Percentiles rank a stretch among this genome's conserved stretches.
Conservation (phyloP, 2,888 invertebrate species). For the Mechanitis mazaeus region DNA sequence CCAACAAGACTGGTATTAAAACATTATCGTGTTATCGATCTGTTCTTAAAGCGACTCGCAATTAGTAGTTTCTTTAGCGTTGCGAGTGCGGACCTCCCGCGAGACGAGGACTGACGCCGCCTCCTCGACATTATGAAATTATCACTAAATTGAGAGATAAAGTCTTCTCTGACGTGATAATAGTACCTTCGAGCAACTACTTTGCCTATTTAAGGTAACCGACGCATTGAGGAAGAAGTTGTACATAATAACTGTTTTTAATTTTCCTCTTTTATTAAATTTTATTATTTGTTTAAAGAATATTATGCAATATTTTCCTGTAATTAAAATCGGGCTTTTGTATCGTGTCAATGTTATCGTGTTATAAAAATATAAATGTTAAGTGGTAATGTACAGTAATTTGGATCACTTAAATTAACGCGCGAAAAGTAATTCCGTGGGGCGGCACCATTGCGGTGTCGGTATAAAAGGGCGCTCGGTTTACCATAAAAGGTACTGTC, state of each 20-base stretch:
- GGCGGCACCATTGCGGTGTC: conserved; percentile 28
- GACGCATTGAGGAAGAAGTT: conserved; percentile 35
- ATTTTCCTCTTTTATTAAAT: conserved; percentile 3
- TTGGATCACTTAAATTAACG: conserved; percentile 17
- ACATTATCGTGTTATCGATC: conserved; percentile 70
- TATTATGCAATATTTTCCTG: background rate
- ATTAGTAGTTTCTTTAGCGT: conserved; percentile 54
- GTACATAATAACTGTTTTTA: background rate
- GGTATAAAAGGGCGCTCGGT: conserved; percentile 41
- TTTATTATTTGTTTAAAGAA: conserved; percentile 12
- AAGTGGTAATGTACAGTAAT: conserved; percentile 9
- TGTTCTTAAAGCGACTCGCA: conserved; percentile 63
- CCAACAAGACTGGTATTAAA: conserved; percentile 58
- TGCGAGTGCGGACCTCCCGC: conserved; percentile 58
- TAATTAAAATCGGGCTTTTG: background rate
- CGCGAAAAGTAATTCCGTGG: conserved; percentile 28
- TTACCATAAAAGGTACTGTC: conserved; percentile 63
- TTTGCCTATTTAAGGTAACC: conserved; percentile 53
- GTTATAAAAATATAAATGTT: conserved; percentile 7
- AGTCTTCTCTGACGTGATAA: conserved; percentile 62
- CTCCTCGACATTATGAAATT: conserved; percentile 59
- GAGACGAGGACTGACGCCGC: conserved; percentile 45
- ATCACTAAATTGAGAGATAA: conserved; percentile 71
- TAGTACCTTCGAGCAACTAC: conserved; percentile 45
- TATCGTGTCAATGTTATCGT: background rate